Conservation (phyloP, 1,140 invertebrate genomes). For the Nephotettix cincticeps region DNA sequence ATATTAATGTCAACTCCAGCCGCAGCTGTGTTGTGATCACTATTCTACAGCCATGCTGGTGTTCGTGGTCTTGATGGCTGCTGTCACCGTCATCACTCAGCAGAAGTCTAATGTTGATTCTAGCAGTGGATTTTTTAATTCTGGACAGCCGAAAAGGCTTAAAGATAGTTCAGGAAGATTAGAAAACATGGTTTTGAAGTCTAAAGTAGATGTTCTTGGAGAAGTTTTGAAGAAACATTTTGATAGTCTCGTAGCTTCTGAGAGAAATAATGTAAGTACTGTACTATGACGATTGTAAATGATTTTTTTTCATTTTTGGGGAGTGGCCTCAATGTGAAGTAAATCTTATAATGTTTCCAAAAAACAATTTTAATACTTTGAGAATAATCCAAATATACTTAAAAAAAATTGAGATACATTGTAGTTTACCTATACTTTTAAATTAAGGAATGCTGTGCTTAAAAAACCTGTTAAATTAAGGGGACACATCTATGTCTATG, state of each 20-base stretch:
- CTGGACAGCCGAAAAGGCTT: slow-evolving; percentile 40
- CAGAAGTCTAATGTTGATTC: slow-evolving; percentile 22
- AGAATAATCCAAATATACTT: too few relatives aligned
- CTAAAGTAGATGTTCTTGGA: slow-evolving; percentile 57
- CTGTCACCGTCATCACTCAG: neutral
- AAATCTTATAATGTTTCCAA: too few relatives aligned
- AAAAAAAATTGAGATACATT: too few relatives aligned
- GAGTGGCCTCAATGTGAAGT: too few relatives aligned
- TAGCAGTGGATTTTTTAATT: slow-evolving; percentile 39
- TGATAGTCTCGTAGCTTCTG: slow-evolving; percentile 45
- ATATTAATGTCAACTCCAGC: neutral
- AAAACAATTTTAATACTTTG: too few relatives aligned
- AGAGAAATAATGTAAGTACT: slow-evolving; percentile 33
- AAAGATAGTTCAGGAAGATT: slow-evolving; percentile 38
- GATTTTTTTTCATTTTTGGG: too few relatives aligned
- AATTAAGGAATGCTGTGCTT: too few relatives aligned
- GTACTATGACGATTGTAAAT: too few relatives aligned
- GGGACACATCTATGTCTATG: too few relatives aligned
- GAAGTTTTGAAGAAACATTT: slow-evolving; percentile 56
- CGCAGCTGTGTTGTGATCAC: too few relatives aligned
- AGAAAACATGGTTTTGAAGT: slow-evolving; percentile 45
- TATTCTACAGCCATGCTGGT: neutral
- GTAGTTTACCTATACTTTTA: too few relatives aligned
- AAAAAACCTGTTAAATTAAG: too few relatives aligned
- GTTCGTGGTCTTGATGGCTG: neutral